Base-by-base conservation (phyloP, 2,888 invertebrate species). In the Marasmarcha lunaedactyla region DNA sequence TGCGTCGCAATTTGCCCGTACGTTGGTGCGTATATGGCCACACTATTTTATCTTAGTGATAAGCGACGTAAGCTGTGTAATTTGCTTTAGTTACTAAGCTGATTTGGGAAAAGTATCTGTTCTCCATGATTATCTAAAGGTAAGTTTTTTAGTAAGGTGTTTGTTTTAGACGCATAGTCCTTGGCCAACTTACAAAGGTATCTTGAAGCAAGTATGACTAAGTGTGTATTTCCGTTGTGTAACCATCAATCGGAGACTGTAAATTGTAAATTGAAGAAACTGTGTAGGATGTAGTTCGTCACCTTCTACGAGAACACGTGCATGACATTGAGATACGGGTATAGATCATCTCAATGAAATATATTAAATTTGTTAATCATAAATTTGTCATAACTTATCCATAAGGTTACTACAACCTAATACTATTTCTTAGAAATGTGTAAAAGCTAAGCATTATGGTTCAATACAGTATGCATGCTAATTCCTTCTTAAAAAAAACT, bases 1-100 rank as follows among this genome's bases (percentile, higher is more conserved):
- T 81, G 78, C 79, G 78, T 77, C 74, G 77, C 71, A 78, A 68
- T 72, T 76, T 70, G 52, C 55, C 64, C 63, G 67, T 69, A 69
- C 71, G 66, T 76, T 7, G 20, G 30, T 30, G 30, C 11, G 30
- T n/a, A 30, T 11, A 30, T 30, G 66, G 71, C 70, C 69, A 66
- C 58, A 71, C 70, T 67, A 74, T 20, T 30, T 79, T 79, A 79
- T 78, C 78, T 70, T 60, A 53, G 59, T 67, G 71, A 67, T 76
- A 72, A 64, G 63, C 48, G 48, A 51, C 47, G 61, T 30, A 3
- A 20, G 7, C 20, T 10, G 2, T n/a, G 11, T 30, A 30, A 54
- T 46, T 42, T 52, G 57, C 51, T 57, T 56, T 55, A 49, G 52
- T 33, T 14, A n/a, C 15, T 20, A 20, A 20, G 12, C 2, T 36